These are phyloP conservation scores for Berghia stephanieae DNA, from an alignment of 1,140 invertebrate species.

Conservation along the genomic window DNA sequence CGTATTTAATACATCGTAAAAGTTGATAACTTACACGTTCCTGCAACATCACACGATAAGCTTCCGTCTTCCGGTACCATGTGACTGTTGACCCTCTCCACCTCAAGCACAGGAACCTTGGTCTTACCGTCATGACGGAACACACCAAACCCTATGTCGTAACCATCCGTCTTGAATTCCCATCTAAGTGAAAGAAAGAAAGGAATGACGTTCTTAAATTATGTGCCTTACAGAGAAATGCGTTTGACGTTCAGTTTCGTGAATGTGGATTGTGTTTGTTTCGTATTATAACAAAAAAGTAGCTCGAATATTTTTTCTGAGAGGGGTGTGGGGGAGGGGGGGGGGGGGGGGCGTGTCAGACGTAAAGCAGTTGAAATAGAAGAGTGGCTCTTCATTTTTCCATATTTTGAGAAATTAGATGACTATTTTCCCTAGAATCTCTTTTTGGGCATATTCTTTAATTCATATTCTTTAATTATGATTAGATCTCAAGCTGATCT, in stretches of 20 bases:
- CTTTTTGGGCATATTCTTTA: too few species aligned
- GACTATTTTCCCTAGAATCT: too few species aligned
- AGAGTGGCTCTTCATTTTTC: too few species aligned
- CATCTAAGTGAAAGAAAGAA: conserved; percentile 73
- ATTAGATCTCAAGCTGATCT: too few species aligned
- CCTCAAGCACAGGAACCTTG: conserved; percentile 74
- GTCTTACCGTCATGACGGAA: conserved; percentile 73
- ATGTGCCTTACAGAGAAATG: not conserved
- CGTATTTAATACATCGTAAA: too few species aligned
- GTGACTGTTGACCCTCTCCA: conserved; percentile 78
- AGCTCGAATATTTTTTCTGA: not conserved
- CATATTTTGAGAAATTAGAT: too few species aligned
- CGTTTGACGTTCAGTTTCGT: not conserved
- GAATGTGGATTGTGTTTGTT: not conserved
- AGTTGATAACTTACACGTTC: conserved; percentile 82
- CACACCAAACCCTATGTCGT: conserved; percentile 90
- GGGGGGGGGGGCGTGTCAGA: too few species aligned
- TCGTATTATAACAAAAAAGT: not conserved
- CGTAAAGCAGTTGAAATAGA: too few species aligned
- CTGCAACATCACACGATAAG: conserved; percentile 77
- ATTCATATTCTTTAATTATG: too few species aligned
- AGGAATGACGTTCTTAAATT: not conserved
- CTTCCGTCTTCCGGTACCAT: conserved; percentile 82
- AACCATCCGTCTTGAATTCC: conserved; percentile 86
- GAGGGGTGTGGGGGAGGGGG: too few species aligned